Evolutionary conservation across 2,797 vertebrate species (phyloP), one percentile per base, ranked within the genome.

Genomic region (Bradypus variegatus): DNA sequence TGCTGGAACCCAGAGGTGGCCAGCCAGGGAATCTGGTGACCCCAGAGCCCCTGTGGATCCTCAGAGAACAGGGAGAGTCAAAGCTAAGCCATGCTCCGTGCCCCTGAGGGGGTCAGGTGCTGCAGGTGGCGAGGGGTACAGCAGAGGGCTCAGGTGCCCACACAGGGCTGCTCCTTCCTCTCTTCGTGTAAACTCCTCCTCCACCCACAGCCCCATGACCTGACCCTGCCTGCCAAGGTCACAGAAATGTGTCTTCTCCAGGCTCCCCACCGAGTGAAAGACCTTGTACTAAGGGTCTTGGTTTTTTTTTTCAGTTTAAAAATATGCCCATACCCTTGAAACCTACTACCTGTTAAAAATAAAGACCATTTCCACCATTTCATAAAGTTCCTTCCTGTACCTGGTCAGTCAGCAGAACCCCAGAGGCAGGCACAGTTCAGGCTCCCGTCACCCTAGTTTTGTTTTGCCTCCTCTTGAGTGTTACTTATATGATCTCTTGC

Each of bases 71-170:
- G 38, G 53, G 27, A 65, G 45, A 19, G 5, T 33, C n/a, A 41
- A 11, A 29, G 79, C 18, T 48, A 9, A 12, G 15, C 45, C 19
- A 8, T 3, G 1, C 25, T 67, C 23, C 4, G 38, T 10, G 25
- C 53, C 16, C 50, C 50, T 5, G 18, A 18, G 50, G n/a, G 41
- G 16, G 13, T 12, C 19, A 8, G 36, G 62, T 45, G 55, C 45
- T 45, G 72, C 15, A 11, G 29, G 21, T 23, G 2, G 11, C 7
- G 19, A 18, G n/a, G 33, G 3, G 2, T 4, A 23, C 53, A 11
- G 2, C 36, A 45, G 0, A 2, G 36, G 36, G 21, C 33, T 36
- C 18, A 2, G 36, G 31, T 21, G 12, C 65, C 3, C 0, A 10
- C 38, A 15, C 50, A 50, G 11, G 50, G 11, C 65, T 10, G 25